phyloP scores from a whole-genome alignment of 2,113 vertebrate species.

The Semicossyphus pulcher region DNA sequence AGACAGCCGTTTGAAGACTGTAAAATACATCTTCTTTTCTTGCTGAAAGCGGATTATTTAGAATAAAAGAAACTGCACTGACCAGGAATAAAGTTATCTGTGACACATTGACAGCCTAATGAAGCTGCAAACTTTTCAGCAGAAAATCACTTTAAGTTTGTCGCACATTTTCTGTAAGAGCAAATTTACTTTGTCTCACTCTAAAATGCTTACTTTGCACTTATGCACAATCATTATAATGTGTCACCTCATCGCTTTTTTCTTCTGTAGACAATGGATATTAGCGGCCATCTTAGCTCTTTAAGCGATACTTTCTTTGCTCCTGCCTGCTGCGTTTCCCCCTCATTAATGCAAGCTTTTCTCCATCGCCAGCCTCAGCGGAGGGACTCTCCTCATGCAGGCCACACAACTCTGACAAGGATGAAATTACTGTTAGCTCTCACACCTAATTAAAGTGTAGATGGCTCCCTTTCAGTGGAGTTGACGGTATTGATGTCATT shows the following conservation, averaged over 20 bases:
- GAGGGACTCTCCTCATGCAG: constrained; percentile 61
- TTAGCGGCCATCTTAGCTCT: constrained; percentile 67
- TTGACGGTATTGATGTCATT: constrained; percentile 55
- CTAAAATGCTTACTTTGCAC: constrained; percentile 76
- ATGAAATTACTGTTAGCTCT: constrained; percentile 69
- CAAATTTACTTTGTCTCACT: constrained; percentile 62
- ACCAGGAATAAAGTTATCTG: constrained; percentile 6
- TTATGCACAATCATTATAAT: constrained; percentile 75
- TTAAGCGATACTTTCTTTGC: constrained; percentile 75
- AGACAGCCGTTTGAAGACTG: not conserved
- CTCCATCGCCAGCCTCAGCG: constrained; percentile 70
- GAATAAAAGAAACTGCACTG: constrained; percentile 26
- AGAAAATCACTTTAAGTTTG: constrained; percentile 34
- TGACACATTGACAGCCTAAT: constrained; percentile 43
- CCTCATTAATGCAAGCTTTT: constrained; percentile 78
- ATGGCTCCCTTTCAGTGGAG: constrained; percentile 46
- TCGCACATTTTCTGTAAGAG: constrained; percentile 36
- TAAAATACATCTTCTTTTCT: not conserved
- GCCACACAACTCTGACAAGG: constrained; percentile 65
- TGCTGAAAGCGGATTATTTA: constrained; percentile 11
- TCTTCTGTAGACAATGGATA: constrained; percentile 61
- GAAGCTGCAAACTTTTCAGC: constrained; percentile 53
- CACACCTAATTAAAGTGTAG: constrained; percentile 71
- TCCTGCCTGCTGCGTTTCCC: constrained; percentile 75
- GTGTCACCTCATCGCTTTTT: constrained; percentile 74